Evolutionary conservation across 2,797 vertebrate species (phyloP).

Genomic region (Euphonia xanthogaster): DNA sequence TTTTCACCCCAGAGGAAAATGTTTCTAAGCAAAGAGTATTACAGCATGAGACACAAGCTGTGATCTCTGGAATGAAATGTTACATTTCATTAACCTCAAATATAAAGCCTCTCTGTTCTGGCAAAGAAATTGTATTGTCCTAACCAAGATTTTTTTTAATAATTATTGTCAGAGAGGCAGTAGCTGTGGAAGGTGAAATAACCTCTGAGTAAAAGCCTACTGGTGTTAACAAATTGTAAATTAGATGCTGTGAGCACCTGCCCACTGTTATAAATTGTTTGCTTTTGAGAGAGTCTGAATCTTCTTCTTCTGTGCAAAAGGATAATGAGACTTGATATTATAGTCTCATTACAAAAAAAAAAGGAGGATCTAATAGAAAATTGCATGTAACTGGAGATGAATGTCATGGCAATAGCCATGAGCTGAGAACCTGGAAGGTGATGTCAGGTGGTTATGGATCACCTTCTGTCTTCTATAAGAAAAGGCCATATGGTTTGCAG

Average conservation of each 20-base stretch:
- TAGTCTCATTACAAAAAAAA: background rate
- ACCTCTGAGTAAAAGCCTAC: background rate
- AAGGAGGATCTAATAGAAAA: background rate
- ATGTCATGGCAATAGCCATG: background rate
- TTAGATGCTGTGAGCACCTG: background rate
- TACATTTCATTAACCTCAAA: slow-evolving; percentile 63
- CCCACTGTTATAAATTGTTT: background rate
- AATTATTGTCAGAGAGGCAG: background rate
- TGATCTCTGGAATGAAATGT: slow-evolving; percentile 1
- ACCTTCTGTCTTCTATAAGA: background rate
- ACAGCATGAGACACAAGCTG: slow-evolving; percentile 42
- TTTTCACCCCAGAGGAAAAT: slow-evolving; percentile 35
- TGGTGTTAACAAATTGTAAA: slow-evolving; percentile 11
- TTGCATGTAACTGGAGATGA: background rate
- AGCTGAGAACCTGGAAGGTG: background rate
- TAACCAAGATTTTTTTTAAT: background rate
- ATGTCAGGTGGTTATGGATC: background rate
- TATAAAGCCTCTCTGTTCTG: background rate
- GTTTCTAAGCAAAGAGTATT: slow-evolving; percentile 8
- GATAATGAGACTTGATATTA: background rate
- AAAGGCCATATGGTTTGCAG: background rate
- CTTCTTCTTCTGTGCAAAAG: background rate
- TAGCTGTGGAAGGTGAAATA: background rate
- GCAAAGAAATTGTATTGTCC: background rate
- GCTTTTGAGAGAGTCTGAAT: background rate